Conservation (phyloP, 2,113 vertebrate genomes). For the Eonycteris spelaea region DNA sequence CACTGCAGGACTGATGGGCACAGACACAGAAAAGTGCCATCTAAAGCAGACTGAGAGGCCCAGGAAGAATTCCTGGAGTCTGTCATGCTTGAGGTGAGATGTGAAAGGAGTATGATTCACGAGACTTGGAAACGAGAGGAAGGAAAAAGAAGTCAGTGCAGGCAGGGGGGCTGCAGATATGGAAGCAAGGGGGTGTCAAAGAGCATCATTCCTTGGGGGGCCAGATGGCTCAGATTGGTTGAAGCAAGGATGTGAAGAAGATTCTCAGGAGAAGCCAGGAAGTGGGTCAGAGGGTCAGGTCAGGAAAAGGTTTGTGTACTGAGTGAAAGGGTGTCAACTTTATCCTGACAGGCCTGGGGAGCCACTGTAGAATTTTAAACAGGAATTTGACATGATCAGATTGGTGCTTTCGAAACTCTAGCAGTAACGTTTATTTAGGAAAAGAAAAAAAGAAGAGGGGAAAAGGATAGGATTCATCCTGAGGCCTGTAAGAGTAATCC, state of each 20-base stretch:
- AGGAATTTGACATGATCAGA: not conserved
- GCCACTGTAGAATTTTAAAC: not conserved
- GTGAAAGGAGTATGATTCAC: not conserved
- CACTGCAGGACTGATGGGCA: not conserved
- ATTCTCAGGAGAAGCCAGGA: not conserved
- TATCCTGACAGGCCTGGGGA: not conserved
- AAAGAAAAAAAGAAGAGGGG: not conserved
- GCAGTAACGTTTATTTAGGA: not conserved
- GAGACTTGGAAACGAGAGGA: not conserved
- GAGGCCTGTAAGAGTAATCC: not conserved
- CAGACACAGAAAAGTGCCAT: not conserved
- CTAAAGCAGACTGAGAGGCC: not conserved
- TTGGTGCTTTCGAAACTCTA: constrained; percentile 25
- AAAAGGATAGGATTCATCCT: not conserved
- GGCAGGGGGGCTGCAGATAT: not conserved
- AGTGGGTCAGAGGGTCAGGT: not conserved
- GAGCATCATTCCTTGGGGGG: not conserved
- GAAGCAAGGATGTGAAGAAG: not conserved
- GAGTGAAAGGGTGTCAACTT: not conserved
- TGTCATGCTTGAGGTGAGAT: not conserved
- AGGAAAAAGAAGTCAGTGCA: not conserved
- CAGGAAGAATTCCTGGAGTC: not conserved
- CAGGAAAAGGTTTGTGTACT: not conserved
- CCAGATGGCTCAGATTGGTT: not conserved
- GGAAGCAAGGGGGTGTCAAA: not conserved